phyloP scores from a whole-genome alignment of 2,888 invertebrate genomes.

The Podabrus alpinus region DNA sequence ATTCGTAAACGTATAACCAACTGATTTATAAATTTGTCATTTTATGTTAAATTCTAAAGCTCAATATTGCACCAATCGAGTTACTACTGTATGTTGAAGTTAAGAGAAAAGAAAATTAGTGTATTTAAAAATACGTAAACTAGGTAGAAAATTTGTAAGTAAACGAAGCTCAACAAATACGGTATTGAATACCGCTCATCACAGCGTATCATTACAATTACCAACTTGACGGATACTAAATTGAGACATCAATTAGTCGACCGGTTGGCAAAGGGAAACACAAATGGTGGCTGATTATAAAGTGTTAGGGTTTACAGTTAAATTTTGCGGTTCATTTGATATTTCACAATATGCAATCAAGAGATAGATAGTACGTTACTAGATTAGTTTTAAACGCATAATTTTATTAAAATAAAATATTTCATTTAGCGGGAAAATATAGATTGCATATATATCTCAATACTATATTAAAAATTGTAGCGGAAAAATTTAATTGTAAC shows the following conservation, averaged over 20 bases:
- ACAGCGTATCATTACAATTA: conserved; percentile 44
- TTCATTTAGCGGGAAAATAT: conserved; percentile 3
- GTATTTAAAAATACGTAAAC: neutral
- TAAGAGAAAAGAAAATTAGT: neutral
- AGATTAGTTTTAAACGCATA: conserved; percentile 38
- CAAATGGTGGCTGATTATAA: conserved; percentile 43
- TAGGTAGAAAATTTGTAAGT: neutral
- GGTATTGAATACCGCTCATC: conserved; percentile 39
- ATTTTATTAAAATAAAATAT: conserved; percentile 37
- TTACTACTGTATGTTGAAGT: neutral
- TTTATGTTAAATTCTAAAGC: neutral
- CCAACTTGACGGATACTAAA: conserved; percentile 40
- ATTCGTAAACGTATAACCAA: neutral
- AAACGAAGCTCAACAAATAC: conserved; percentile 18
- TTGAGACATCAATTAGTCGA: conserved; percentile 43
- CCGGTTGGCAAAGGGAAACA: conserved; percentile 33
- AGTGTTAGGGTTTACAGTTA: conserved; percentile 37
- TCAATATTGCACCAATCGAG: neutral
- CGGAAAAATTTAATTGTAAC: neutral
- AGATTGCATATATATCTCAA: neutral
- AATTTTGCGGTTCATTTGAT: conserved; percentile 44
- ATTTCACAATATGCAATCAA: conserved; percentile 45
- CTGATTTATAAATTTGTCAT: neutral
- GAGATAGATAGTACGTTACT: conserved; percentile 27
- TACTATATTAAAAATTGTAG: neutral